Evolutionary conservation across 2,113 vertebrate species (phyloP).

Genomic region (Etheostoma cragini): DNA sequence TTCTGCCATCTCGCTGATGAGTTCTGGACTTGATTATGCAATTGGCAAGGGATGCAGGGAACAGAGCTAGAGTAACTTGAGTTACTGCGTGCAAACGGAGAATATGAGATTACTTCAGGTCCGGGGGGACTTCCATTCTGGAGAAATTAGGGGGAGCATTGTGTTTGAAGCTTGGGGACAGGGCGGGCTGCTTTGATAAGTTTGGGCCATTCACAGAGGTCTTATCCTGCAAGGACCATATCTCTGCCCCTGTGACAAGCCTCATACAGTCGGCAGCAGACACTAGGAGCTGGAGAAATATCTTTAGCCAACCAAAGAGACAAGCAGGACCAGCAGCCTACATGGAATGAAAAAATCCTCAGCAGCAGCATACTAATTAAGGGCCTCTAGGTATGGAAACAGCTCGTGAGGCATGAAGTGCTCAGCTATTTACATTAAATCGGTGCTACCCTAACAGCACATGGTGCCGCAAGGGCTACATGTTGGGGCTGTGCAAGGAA

Average conservation of each 20-base stretch:
- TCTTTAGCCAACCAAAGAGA: slow-evolving; percentile 53
- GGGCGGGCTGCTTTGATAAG: slow-evolving; percentile 59
- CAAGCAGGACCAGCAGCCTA: slow-evolving; percentile 45
- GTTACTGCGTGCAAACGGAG: slow-evolving; percentile 51
- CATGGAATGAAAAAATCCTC: slow-evolving; percentile 42
- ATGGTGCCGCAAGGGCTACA: background rate
- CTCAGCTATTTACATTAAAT: slow-evolving; percentile 41
- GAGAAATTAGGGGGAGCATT: slow-evolving; percentile 63
- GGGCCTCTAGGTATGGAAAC: slow-evolving; percentile 15
- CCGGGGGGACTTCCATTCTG: slow-evolving; percentile 65
- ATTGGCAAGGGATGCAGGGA: slow-evolving; percentile 71
- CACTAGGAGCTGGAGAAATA: slow-evolving; percentile 44
- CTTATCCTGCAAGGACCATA: slow-evolving; percentile 45
- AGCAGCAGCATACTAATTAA: slow-evolving; percentile 57
- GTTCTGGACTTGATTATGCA: slow-evolving; percentile 78
- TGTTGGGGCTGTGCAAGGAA: too few species aligned
- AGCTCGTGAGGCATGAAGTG: slow-evolving; percentile 15
- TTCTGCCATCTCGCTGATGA: slow-evolving; percentile 80
- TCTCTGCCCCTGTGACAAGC: slow-evolving; percentile 53
- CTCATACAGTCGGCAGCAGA: slow-evolving; percentile 38
- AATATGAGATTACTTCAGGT: slow-evolving; percentile 65
- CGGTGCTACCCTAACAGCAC: background rate
- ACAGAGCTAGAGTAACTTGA: slow-evolving; percentile 57
- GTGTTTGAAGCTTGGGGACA: slow-evolving; percentile 43
- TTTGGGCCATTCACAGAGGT: slow-evolving; percentile 49